Evolutionary conservation across 2,888 invertebrate genomes (phyloP).

Genomic region (Chrysina gloriosa): DNA sequence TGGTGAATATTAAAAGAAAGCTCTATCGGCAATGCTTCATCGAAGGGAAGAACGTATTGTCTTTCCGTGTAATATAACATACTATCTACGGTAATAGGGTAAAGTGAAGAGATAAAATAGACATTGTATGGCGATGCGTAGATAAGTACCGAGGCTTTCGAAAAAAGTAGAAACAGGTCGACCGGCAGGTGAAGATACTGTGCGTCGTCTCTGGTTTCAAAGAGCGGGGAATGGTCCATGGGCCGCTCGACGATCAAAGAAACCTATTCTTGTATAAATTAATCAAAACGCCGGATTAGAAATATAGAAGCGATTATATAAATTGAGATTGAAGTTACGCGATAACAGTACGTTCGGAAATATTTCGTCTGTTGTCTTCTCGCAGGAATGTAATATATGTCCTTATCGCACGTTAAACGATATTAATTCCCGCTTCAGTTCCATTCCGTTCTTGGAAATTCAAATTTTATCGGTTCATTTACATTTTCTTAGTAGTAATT

Average conservation of each 20-base stretch:
- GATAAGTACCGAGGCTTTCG: conserved; percentile 16
- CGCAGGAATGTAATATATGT: conserved; percentile 23
- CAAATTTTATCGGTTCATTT: conserved; percentile 4
- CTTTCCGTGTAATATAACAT: conserved; percentile 21
- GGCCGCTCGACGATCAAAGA: conserved; percentile 54
- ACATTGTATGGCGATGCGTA: conserved; percentile 35
- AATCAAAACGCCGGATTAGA: conserved; percentile 60
- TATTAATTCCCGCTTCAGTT: conserved; percentile 28
- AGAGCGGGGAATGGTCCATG: conserved; percentile 24
- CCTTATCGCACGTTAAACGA: conserved; percentile 31
- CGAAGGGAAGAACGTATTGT: conserved; percentile 24
- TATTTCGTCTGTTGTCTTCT: conserved; percentile 29
- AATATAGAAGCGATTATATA: conserved; percentile 62
- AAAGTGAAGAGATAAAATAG: conserved; percentile 31
- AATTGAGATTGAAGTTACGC: conserved; percentile 60
- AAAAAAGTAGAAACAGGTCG: conserved; percentile 29
- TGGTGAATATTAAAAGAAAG: conserved; percentile 24
- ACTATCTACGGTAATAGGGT: conserved; percentile 33
- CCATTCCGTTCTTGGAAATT: conserved; percentile 7
- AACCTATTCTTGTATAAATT: conserved; percentile 58
- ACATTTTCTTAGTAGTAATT: not conserved
- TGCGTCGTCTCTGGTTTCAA: conserved; percentile 29
- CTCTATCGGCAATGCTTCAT: conserved; percentile 26
- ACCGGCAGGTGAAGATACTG: conserved; percentile 28
- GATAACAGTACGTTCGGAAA: conserved; percentile 50